Evolutionary conservation across 2,113 vertebrate species (phyloP), one percentile per base, ranked within the genome.

Genomic region (Erinaceus europaeus): DNA sequence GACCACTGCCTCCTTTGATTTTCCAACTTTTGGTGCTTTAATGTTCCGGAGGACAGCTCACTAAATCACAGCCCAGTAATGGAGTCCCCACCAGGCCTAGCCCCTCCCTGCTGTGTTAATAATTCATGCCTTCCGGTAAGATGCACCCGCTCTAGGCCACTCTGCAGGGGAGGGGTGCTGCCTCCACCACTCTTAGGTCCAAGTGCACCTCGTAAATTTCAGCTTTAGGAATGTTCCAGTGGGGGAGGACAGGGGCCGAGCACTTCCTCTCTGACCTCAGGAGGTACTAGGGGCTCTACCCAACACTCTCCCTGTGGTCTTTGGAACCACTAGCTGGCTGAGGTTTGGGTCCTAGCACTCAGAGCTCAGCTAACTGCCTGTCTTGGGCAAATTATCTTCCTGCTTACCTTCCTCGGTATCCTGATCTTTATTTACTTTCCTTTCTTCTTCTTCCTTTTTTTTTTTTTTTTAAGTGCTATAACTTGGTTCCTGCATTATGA

Each of bases 121-220:
- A 98, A 97, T 98, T 96, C 84, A 97, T 96, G 83, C 90, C 86
- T 97, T 97, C 96, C 97, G 75, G 97, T 94, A 97, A 97, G 95
- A 86, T 2, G 4, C 89, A 23, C 85, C 73, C 34, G n/a, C n/a
- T n/a, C n/a, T n/a, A 18, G 25, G 59, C 62, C 69, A 84, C 36
- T 50, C 13, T 65, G 12, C 62, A 11, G 6, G 81, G 85, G 77
- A 85, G 64, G 46, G 34, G 88, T 44, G 84, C 17, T 4, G 18
- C 38, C 29, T 64, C 72, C 65, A 77, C 50, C 55, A 27, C 17
- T 74, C 69, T 84, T 88, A 52, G 4, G 73, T 53, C 74, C 38
- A 38, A 55, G 88, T 93, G 69, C 48, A 42, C 42, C 91, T 87
- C 29, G 7, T 86, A 83, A 77, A 78, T 93, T 94, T 79, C 0